Base-by-base conservation (phyloP, 2,888 invertebrate genomes). In the Pseudanteris insignis region DNA sequence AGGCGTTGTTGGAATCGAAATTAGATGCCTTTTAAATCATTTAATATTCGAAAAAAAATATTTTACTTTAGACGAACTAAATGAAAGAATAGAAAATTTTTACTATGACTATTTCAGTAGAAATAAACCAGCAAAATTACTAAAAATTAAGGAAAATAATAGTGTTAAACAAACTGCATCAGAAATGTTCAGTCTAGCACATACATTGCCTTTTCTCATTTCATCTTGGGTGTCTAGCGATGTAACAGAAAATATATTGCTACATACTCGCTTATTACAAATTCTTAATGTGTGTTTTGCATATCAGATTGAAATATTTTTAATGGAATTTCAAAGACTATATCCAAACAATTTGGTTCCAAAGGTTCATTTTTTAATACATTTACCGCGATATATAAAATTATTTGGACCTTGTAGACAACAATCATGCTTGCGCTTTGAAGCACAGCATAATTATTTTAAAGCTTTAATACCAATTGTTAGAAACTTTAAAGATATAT, bases 111-210 rank as follows among this genome's bases (percentile, higher is more conserved):
- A 63, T 30, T 58, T 63, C 28, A 37, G 25, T 14, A 41, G 9
- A 5, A 59, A 63, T 43, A 63, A 54, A 29, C 63, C 63, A 21
- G 48, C 38, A 1, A 12, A 21, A 11, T 46, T 63, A 24, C 25
- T 21, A 2, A n/a, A 18, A 36, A n/a, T 18, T 10, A 24, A 21
- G 11, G 11, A 36, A n/a, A 26, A 26, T 6, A 26, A 8, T 26
- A 3, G 8, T 9, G n/a, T 26, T 9, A 32, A 32, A 25, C 64
- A 64, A 36, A 64, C 44, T 48, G 53, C 54, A n/a, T 34, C 34
- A 18, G 21, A 34, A 34, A 34, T 34, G 10, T 10, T 34, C n/a
- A 34, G 21, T 18, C 11, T 34, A 5, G 5, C 9, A 18, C 34
- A 34, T n/a, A 21, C 21, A 10, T 34, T 34, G 14, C 18, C 21